phyloP scores from a whole-genome alignment of 2,113 vertebrate species.

The Eudyptes chrysolophus region DNA sequence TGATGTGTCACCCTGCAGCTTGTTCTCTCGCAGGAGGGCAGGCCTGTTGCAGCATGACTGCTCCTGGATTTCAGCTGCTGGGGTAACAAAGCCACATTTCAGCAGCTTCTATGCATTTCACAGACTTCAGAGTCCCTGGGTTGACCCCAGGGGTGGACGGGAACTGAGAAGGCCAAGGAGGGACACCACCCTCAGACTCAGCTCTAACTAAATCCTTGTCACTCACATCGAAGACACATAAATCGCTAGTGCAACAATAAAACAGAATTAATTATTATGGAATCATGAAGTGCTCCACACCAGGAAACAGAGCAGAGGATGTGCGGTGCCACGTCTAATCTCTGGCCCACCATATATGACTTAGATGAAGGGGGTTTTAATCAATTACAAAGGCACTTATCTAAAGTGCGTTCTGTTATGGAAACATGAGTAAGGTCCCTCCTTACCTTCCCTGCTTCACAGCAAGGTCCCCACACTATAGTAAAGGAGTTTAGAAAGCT shows the following conservation, averaged over 20 bases:
- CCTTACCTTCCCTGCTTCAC: background rate
- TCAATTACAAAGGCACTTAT: background rate
- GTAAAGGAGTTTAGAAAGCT: background rate
- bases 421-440: background rate
- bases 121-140: background rate
- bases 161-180: background rate
- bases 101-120: background rate
- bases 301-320: background rate
- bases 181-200: background rate
- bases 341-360: fast-evolving
- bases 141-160: background rate
- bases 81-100: background rate
- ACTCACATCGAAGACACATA: background rate
- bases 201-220: background rate
- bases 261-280: background rate
- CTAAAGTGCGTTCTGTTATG: fast-evolving
- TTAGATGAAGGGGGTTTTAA: background rate
- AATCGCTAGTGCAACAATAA: background rate
- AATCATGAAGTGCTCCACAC: background rate
- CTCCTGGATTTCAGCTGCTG: background rate
- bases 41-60: conserved; percentile 1
- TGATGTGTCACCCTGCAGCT: conserved; percentile 41
- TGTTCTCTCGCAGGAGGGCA: background rate
- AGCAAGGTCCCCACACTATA: no score
- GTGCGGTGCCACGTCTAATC: background rate